These are phyloP conservation scores for Eumerus sabulonum DNA, from an alignment of 2,888 invertebrate genomes.

Conservation along the genomic window DNA sequence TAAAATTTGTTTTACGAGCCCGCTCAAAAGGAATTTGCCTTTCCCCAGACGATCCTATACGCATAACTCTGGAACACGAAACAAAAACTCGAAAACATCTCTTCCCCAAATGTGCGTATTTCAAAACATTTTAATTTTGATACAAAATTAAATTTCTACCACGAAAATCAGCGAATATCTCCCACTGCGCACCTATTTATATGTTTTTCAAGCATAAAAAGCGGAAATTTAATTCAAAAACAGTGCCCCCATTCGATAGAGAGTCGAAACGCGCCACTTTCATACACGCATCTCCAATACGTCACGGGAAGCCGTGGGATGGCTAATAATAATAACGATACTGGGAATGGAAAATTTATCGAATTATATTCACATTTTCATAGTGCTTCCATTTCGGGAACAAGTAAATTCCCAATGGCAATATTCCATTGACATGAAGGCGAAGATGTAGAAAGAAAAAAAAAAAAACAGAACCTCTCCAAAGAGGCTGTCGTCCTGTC, in stretches of 20 bases:
- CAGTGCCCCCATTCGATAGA: not conserved
- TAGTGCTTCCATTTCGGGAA: conserved; percentile 34
- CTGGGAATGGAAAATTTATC: conserved; percentile 50
- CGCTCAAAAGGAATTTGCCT: too few species aligned
- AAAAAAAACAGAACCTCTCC: conserved; percentile 10
- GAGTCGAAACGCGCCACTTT: too few species aligned
- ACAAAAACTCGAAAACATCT: too few species aligned
- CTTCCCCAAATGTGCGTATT: too few species aligned
- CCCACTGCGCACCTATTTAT: conserved; percentile 19
- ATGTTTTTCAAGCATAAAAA: conserved; percentile 42
- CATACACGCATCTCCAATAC: conserved; percentile 19
- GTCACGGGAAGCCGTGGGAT: conserved; percentile 14
- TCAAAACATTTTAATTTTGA: conserved; percentile 6
- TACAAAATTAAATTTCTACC: conserved; percentile 15
- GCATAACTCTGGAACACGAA: too few species aligned
- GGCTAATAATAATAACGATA: conserved; percentile 8
- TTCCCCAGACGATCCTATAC: too few species aligned
- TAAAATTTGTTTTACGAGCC: too few species aligned
- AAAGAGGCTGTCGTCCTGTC: conserved; percentile 3
- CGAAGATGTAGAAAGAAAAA: not conserved
- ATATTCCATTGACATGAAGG: conserved; percentile 21
- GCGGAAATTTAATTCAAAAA: conserved; percentile 46
- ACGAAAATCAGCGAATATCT: conserved; percentile 26
- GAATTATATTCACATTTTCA: conserved; percentile 60
- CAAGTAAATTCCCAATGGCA: conserved; percentile 19